phyloP scores from a whole-genome alignment of 2,113 vertebrate genomes.

The Mobula hypostoma region DNA sequence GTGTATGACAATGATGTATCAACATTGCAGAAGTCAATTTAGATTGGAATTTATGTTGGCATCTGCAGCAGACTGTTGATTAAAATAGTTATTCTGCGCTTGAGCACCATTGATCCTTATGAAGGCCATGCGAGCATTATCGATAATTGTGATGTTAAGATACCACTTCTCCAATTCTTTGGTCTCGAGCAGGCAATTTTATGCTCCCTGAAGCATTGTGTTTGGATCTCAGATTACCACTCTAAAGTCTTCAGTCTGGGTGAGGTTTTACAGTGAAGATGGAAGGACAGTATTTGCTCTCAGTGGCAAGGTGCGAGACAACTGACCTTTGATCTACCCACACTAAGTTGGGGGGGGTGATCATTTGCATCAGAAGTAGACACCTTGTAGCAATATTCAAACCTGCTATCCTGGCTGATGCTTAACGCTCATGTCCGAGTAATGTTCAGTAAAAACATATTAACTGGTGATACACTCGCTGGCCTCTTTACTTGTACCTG shows the following conservation, averaged over 20 bases:
- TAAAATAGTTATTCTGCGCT: slow-evolving; percentile 4
- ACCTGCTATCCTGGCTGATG: neutral
- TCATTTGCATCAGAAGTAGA: too few relatives aligned
- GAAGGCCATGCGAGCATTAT: neutral
- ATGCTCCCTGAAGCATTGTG: neutral
- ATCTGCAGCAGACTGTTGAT: neutral
- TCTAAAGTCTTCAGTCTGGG: neutral
- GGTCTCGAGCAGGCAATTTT: neutral
- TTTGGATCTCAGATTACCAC: neutral
- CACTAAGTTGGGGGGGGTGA: too few relatives aligned
- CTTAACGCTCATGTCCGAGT: neutral
- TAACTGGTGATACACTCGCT: too few relatives aligned
- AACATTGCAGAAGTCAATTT: slow-evolving; percentile 2
- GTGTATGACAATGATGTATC: neutral
- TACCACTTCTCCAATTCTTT: neutral
- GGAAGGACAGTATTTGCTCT: neutral
- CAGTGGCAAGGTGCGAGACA: neutral
- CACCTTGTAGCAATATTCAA: neutral
- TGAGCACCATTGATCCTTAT: neutral
- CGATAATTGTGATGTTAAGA: neutral
- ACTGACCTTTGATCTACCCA: neutral
- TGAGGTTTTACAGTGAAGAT: neutral
- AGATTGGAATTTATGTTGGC: neutral
- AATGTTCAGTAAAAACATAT: neutral
- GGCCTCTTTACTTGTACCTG: too few relatives aligned